A percentile compares a stretch with the other conserved stretches of the same genome.
Conservation (phyloP, 1,140 invertebrate genomes). For the Leucophenga varia region DNA sequence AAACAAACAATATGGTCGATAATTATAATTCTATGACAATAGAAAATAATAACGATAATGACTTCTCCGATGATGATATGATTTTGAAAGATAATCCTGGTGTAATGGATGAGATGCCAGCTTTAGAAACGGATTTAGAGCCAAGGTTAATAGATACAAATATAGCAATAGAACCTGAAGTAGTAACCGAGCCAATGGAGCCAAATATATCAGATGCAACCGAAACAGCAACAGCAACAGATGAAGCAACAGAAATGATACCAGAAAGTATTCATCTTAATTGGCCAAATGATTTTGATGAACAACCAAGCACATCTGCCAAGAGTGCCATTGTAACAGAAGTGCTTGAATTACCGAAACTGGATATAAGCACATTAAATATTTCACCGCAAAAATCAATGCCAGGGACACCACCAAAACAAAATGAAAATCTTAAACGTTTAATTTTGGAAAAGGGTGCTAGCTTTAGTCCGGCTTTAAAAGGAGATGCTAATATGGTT, state of each 20-base stretch:
- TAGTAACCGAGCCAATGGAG: background rate
- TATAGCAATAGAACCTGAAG: background rate
- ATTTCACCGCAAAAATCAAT: slow-evolving; percentile 21
- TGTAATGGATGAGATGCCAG: slow-evolving; percentile 3
- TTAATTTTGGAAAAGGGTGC: slow-evolving; percentile 23
- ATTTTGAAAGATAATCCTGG: slow-evolving; percentile 17
- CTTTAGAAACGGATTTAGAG: no score
- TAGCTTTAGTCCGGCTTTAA: slow-evolving; percentile 50
- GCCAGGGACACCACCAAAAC: slow-evolving; percentile 30
- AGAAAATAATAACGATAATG: no score
- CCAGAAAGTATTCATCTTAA: no score
- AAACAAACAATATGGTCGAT: no score
- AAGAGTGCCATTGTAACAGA: slow-evolving; percentile 30
- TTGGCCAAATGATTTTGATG: no score
- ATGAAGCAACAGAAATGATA: background rate
- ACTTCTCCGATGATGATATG: no score
- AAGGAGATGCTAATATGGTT: slow-evolving; percentile 58
- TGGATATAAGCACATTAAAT: slow-evolving; percentile 35
- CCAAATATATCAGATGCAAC: background rate
- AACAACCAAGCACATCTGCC: background rate
- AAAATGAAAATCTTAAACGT: slow-evolving; percentile 25
- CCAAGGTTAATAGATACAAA: no score
- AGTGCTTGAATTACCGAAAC: slow-evolving; percentile 38
- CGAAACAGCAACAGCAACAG: background rate
- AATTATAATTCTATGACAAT: no score